These are phyloP conservation scores for Venustoraphidia nigricollis DNA, from an alignment of 2,888 invertebrate species.

Conservation along the genomic window DNA sequence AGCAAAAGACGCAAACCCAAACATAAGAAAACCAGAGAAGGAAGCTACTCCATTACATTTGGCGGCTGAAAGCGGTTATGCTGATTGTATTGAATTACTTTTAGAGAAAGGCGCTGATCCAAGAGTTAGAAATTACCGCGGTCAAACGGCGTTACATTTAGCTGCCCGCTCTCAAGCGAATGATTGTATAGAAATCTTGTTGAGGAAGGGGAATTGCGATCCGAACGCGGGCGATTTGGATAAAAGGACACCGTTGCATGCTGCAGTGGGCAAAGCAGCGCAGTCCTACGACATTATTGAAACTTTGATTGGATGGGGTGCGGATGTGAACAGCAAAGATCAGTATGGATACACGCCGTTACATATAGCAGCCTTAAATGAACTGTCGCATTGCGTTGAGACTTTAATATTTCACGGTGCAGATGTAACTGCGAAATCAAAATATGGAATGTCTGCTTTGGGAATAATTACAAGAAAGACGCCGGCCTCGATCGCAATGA, in stretches of 20 bases:
- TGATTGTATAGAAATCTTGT: conserved; percentile 63
- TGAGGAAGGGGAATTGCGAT: conserved; percentile 59
- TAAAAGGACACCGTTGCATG: conserved; percentile 66
- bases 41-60: conserved; percentile 69
- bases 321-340: conserved; percentile 70
- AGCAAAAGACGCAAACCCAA: conserved; percentile 53
- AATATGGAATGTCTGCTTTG: conserved; percentile 72
- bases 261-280: conserved; percentile 71
- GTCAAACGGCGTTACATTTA: conserved; percentile 73
- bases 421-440: conserved; percentile 77
- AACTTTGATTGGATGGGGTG: conserved; percentile 60
- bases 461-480: conserved; percentile 77
- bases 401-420: conserved; percentile 71
- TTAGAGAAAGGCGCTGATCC: conserved; percentile 62
- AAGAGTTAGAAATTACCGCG: conserved; percentile 56
- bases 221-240: conserved; percentile 69
- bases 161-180: conserved; percentile 66
- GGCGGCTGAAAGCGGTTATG: conserved; percentile 77
- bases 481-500: conserved; percentile 69
- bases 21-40: conserved; percentile 55
- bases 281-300: conserved; percentile 68
- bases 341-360: conserved; percentile 75
- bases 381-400: conserved; percentile 71
- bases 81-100: conserved; percentile 61
- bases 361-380: conserved; percentile 74